Evolutionary conservation across 2,888 invertebrate genomes (phyloP), one percentile per base, ranked within the genome.

Genomic region (Zaprionus bogoriensis): DNA sequence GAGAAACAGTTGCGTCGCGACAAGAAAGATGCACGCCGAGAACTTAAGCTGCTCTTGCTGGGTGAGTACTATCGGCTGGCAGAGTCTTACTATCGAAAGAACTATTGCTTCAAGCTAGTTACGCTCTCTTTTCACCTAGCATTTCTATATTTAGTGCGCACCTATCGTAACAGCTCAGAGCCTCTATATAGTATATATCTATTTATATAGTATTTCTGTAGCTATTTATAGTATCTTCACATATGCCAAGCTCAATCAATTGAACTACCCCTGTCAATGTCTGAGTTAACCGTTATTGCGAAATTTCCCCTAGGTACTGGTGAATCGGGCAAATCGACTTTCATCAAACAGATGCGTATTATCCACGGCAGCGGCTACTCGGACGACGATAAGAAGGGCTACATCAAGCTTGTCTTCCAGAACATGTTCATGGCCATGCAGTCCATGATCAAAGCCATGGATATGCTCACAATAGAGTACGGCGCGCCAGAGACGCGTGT

Each of bases 381-480:
- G 90, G 98, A 99, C 92, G 99, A 99, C 91, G 99, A 99, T 93
- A 99, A 99, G 92, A 94, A 97, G 87, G 97, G 97, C 76, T 98
- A 98, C 92, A 98, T 99, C 92, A 99, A 99, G 93, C 95, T 99
- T 91, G 99, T 99, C 87, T 99, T 97, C 93, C 99, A 99, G 93
- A 99, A 99, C 93, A 99, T 99, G 92, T 99, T 99, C 93, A 99
- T 99, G 99, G 99, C 99, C 83, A 99, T 99, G 98, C 98, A 99
- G 93, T 97, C 98, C 91, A 99, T 99, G 99, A 98, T 99, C 91
- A 95, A 98, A 88, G 99, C 99, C 89, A 99, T 99, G 99, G 99
- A 99, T 91, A 94, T 98, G 91, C 95, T 99, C 90, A 97, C 96
- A 93, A 98, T 99, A 92, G 95, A 95, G 92, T 99, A 98, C 92